Percentiles rank a stretch among this genome's conserved stretches.
Evolutionary conservation across 2,797 vertebrate genomes (phyloP).

Genomic region (Spinibarbus caldwelli): DNA sequence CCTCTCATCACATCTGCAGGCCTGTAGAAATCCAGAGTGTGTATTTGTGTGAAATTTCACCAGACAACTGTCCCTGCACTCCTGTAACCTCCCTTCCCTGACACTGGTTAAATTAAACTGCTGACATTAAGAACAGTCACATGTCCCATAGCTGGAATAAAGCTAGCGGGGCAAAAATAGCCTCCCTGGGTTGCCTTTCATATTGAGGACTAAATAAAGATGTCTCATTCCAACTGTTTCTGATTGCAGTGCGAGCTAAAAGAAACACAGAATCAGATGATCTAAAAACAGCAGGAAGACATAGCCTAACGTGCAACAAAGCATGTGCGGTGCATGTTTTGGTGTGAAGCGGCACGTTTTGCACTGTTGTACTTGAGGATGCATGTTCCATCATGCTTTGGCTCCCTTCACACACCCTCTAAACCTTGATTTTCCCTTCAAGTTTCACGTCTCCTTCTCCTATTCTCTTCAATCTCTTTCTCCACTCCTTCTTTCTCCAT

Average conservation of each 20-base stretch:
- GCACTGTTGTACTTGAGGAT: constrained; percentile 1
- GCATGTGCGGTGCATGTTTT: neutral
- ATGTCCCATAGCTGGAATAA: constrained; percentile 73
- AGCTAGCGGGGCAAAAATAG: constrained; percentile 82
- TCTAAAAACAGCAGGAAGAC: constrained; percentile 35
- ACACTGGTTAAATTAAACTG: constrained; percentile 76
- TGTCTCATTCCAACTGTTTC: constrained; percentile 76
- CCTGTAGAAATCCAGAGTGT: neutral
- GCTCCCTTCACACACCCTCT: constrained; percentile 45
- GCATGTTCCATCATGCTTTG: constrained; percentile 66
- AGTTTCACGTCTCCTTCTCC: constrained; percentile 46
- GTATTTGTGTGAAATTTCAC: constrained; percentile 24
- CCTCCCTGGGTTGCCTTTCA: constrained; percentile 82
- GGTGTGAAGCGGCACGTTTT: neutral
- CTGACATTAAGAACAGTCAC: constrained; percentile 77
- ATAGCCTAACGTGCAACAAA: neutral
- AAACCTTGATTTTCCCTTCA: constrained; percentile 4
- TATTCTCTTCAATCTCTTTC: constrained; percentile 61
- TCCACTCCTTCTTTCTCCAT: constrained; percentile 62
- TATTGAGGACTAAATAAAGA: constrained; percentile 80
- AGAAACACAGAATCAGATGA: constrained; percentile 22
- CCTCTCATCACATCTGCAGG: constrained; percentile 5
- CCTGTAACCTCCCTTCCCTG: constrained; percentile 16
- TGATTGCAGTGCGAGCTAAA: constrained; percentile 77
- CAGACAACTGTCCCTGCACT: constrained; percentile 20